These are phyloP conservation scores for Calameuta filiformis DNA, from an alignment of 2,888 invertebrate species.

Conservation along the genomic window DNA sequence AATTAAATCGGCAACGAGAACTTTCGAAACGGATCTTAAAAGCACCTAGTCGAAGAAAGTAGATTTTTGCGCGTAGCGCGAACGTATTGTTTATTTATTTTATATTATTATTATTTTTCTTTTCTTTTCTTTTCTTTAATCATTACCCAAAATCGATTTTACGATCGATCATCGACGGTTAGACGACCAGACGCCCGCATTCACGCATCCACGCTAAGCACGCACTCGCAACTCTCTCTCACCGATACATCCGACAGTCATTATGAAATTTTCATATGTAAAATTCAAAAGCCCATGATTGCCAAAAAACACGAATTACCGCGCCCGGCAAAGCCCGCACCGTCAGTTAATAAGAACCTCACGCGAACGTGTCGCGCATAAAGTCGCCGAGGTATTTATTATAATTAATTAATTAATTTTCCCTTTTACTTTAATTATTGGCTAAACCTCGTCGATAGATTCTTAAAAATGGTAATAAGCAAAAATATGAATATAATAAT, in stretches of 20 bases:
- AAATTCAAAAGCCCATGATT: too few relatives aligned
- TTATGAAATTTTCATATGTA: too few relatives aligned
- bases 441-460: slow-evolving; percentile 57
- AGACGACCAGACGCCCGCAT: too few relatives aligned
- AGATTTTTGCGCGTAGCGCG: slow-evolving; percentile 9
- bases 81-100: slow-evolving; percentile 3
- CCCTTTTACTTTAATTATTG: slow-evolving; percentile 36
- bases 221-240: background rate
- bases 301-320: background rate
- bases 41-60: slow-evolving; percentile 1
- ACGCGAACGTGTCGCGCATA: too few relatives aligned
- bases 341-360: too few relatives aligned
- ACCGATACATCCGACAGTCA: slow-evolving; percentile 7
- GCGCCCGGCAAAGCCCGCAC: background rate
- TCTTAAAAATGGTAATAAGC: slow-evolving; percentile 61
- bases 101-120: too few relatives aligned
- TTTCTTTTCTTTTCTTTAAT: too few relatives aligned
- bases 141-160: too few relatives aligned
- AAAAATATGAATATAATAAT: slow-evolving; percentile 65
- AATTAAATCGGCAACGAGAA: too few relatives aligned
- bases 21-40: too few relatives aligned
- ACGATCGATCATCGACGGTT: too few relatives aligned
- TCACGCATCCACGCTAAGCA: too few relatives aligned
- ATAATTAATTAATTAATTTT: slow-evolving; percentile 8
- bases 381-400: background rate